phyloP scores from a whole-genome alignment of 2,797 vertebrate genomes.

The Epinephelus malabaricus region DNA sequence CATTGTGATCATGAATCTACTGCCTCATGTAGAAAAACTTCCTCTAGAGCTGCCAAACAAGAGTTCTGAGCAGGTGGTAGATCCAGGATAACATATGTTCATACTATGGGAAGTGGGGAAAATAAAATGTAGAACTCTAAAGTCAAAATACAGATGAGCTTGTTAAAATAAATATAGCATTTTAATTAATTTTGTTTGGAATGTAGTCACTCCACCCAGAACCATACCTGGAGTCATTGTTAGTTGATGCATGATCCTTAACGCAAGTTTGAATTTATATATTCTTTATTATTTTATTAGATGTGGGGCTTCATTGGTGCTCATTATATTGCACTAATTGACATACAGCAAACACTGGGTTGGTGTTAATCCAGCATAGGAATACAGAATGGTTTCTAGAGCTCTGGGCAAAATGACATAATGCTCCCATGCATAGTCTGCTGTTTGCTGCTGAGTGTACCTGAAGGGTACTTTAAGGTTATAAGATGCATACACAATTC shows the following conservation, averaged over 20 bases:
- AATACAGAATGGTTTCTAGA: not conserved
- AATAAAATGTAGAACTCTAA: not conserved
- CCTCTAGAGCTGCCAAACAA: not conserved
- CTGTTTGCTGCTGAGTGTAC: slow-evolving; percentile 8
- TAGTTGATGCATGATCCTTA: not conserved
- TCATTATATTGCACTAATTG: not conserved
- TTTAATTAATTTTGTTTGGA: not conserved
- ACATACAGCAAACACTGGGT: not conserved
- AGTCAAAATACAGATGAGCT: not conserved
- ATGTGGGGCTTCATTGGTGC: not conserved
- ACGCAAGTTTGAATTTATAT: not conserved
- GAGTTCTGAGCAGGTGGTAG: not conserved
- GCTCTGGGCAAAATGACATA: not conserved
- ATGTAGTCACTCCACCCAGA: not conserved
- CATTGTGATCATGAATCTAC: slow-evolving; percentile 22
- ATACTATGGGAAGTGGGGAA: not conserved
- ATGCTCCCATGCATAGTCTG: not conserved
- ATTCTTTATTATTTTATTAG: not conserved
- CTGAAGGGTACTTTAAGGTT: slow-evolving; percentile 4
- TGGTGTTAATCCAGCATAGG: not conserved
- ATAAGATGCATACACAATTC: not conserved
- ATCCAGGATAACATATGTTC: not conserved
- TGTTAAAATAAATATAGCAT: slow-evolving; percentile 1
- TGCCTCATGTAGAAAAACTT: slow-evolving; percentile 12
- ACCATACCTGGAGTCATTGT: not conserved